These are phyloP conservation scores for Idris sp. DNA, from an alignment of 1,140 invertebrate genomes.

Conservation along the genomic window DNA sequence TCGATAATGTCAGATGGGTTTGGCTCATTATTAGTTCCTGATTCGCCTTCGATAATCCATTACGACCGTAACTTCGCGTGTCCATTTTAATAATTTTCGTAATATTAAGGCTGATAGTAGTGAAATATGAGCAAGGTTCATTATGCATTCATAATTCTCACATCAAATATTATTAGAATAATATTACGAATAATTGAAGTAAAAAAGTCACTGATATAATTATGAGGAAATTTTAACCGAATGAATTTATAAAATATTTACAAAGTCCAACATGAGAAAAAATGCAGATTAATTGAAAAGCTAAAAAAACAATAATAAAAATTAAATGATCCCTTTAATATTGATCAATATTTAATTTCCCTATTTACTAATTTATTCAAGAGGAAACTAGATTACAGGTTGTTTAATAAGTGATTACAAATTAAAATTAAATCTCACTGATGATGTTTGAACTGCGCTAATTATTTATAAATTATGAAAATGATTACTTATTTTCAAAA, in stretches of 20 bases:
- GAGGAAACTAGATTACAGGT: no score
- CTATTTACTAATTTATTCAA: no score
- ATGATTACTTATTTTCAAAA: no score
- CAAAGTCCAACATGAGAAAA: no score
- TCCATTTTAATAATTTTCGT: slow-evolving; percentile 55
- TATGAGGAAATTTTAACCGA: slow-evolving; percentile 17
- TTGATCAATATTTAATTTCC: no score
- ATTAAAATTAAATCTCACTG: no score
- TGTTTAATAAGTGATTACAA: no score
- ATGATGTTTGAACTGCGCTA: no score
- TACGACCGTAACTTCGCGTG: slow-evolving; percentile 63
- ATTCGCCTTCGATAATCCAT: slow-evolving; percentile 68
- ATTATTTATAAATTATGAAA: no score
- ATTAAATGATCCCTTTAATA: no score
- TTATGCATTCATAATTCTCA: slow-evolving; percentile 34
- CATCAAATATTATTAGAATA: slow-evolving; percentile 28
- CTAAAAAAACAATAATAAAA: no score
- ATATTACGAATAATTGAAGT: slow-evolving; percentile 17
- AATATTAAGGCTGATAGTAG: slow-evolving; percentile 36
- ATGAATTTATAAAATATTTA: slow-evolving; percentile 12
- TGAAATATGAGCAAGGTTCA: slow-evolving; percentile 21
- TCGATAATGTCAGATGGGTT: slow-evolving; percentile 66
- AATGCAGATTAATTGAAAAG: no score
- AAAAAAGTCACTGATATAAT: slow-evolving; percentile 3
- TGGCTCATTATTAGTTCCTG: slow-evolving; percentile 72